Evolutionary conservation across 2,797 vertebrate genomes (phyloP).

Genomic region (Eulemur mongoz): DNA sequence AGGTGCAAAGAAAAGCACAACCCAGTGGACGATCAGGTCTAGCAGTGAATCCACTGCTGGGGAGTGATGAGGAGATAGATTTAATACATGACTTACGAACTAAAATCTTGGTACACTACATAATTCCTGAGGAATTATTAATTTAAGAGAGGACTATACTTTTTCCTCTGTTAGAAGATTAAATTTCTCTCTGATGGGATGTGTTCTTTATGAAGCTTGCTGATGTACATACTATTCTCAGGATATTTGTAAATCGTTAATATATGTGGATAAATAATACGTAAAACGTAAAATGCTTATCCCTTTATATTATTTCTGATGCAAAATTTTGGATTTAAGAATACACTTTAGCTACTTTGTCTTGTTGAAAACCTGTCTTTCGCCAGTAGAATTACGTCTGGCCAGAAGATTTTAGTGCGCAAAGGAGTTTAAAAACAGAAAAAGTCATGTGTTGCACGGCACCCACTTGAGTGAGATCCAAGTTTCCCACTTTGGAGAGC

Average conservation of each 20-base stretch:
- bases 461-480: conserved; percentile 38
- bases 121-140: not conserved
- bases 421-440: conserved; percentile 32
- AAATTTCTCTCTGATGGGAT: not conserved
- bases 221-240: not conserved
- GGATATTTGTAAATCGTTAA: not conserved
- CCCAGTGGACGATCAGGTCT: not conserved
- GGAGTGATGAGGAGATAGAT: not conserved
- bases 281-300: not conserved
- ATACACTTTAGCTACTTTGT: not conserved
- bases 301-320: not conserved
- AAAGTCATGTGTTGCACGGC: not conserved
- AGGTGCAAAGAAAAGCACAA: not conserved
- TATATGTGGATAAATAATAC: not conserved
- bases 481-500: conserved; percentile 49
- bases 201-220: not conserved
- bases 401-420: conserved; percentile 8
- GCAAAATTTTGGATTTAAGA: not conserved
- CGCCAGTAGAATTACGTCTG: not conserved
- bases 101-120: not conserved
- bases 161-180: not conserved
- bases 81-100: not conserved
- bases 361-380: not conserved
- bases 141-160: not conserved
- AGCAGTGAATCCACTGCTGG: not conserved